A percentile compares a stretch with the other conserved stretches of the same genome.
phyloP scores from a whole-genome alignment of 2,113 vertebrate genomes.

The Eulacestoma nigropectus region DNA sequence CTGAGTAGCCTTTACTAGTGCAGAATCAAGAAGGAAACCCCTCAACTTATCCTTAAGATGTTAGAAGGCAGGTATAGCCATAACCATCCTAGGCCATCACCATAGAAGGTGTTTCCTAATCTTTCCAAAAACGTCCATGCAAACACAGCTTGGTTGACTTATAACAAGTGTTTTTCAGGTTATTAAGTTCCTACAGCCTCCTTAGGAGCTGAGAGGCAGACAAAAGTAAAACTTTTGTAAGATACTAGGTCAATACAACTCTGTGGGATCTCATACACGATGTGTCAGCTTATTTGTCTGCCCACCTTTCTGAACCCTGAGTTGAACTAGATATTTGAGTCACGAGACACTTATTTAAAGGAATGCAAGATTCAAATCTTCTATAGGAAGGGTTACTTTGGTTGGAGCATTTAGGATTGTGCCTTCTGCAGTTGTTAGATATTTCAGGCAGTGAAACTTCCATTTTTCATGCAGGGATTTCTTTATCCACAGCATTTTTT shows the following conservation, averaged over 20 bases:
- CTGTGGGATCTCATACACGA: background rate
- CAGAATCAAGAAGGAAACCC: background rate
- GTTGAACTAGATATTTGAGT: background rate
- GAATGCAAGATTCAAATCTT: background rate
- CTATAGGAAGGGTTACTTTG: background rate
- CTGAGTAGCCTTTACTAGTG: background rate
- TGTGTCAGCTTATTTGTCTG: background rate
- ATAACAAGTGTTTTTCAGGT: background rate
- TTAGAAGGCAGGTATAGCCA: background rate
- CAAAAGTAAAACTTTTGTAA: background rate
- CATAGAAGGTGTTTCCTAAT: background rate
- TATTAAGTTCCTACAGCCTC: background rate
- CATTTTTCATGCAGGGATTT: background rate
- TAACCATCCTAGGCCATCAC: background rate
- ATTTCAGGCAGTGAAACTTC: background rate
- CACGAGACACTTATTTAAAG: background rate
- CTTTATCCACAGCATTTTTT: background rate
- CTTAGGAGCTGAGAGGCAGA: background rate
- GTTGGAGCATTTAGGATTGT: background rate
- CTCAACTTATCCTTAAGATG: background rate
- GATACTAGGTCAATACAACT: background rate
- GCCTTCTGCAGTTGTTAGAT: background rate
- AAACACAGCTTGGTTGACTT: background rate
- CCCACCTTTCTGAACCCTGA: background rate
- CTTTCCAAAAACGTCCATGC: background rate